phyloP scores from a whole-genome alignment of 2,113 vertebrate genomes.

The Paracanthobrama guichenoti region DNA sequence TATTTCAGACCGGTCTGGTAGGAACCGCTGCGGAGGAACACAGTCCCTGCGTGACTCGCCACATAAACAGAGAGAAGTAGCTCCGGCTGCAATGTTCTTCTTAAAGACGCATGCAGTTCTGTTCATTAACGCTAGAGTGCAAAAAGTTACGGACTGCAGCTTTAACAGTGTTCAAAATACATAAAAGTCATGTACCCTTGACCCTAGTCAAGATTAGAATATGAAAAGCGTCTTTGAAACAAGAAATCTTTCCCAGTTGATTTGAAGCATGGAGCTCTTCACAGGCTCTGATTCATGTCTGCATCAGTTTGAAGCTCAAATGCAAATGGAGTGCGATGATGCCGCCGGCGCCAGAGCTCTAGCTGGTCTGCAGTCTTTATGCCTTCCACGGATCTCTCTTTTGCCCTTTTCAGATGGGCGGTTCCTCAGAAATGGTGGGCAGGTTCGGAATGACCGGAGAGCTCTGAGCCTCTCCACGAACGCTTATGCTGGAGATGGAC shows the following conservation, averaged over 20 bases:
- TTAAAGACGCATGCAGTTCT: too few species aligned
- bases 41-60: too few species aligned
- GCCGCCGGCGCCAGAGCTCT: background rate
- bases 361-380: background rate
- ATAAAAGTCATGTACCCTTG: background rate
- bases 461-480: constrained; percentile 66
- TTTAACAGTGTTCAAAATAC: background rate
- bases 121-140: too few species aligned
- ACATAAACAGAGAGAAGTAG: too few species aligned
- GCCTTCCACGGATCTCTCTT: background rate
- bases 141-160: too few species aligned
- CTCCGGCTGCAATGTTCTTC: too few species aligned
- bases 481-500: constrained; percentile 74
- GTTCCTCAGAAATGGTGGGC: constrained; percentile 75
- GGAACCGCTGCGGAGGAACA: too few species aligned
- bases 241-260: background rate
- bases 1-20: too few species aligned
- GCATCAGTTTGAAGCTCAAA: constrained; percentile 3
- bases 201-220: background rate
- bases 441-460: constrained; percentile 65
- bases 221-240: background rate
- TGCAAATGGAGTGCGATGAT: constrained; percentile 10
- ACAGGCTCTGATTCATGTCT: background rate
- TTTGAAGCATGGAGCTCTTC: constrained; percentile 1
- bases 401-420: constrained; percentile 39